A percentile compares a stretch with the other conserved stretches of the same genome.
phyloP scores from a whole-genome alignment of 2,888 invertebrate genomes.

The Drosophila austrosaltans region DNA sequence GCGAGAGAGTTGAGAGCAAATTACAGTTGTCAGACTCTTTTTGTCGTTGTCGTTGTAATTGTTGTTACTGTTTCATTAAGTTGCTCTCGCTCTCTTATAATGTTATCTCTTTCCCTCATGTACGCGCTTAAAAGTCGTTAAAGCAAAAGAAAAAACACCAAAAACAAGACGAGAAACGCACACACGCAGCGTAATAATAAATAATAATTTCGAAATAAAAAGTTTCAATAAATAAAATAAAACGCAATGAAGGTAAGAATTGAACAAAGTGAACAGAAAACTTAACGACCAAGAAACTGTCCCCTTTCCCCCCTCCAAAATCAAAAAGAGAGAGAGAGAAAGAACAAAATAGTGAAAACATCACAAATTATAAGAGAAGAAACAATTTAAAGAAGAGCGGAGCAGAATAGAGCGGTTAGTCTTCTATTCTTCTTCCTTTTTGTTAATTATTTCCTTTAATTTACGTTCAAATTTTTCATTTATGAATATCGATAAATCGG shows the following conservation, averaged over 20 bases:
- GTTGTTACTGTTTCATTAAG: slow-evolving; percentile 13
- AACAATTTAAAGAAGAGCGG: neutral
- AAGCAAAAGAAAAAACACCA: slow-evolving; percentile 35
- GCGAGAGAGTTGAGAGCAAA: slow-evolving; percentile 48
- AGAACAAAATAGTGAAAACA: slow-evolving; percentile 1
- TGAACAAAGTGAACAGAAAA: slow-evolving; percentile 64
- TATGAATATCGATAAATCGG: slow-evolving; percentile 4
- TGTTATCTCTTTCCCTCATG: slow-evolving; percentile 40
- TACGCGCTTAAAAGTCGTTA: slow-evolving; percentile 56
- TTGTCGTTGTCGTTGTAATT: slow-evolving; percentile 21
- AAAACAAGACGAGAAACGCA: slow-evolving; percentile 31
- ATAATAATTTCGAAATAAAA: slow-evolving; percentile 41
- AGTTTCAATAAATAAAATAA: slow-evolving; percentile 51
- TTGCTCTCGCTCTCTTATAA: slow-evolving; percentile 50
- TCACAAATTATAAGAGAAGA: neutral
- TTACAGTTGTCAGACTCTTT: slow-evolving; percentile 15
- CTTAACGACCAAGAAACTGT: slow-evolving; percentile 56
- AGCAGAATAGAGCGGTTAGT: slow-evolving; percentile 1
- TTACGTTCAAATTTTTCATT: slow-evolving; percentile 3
- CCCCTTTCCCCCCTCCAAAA: slow-evolving; percentile 19
- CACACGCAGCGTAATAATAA: slow-evolving; percentile 38
- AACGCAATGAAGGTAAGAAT: slow-evolving; percentile 72
- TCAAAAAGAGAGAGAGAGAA: slow-evolving; percentile 2
- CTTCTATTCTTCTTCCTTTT: neutral
- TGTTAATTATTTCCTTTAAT: neutral